Conservation (phyloP, 2,888 invertebrate species). For the Lordiphosa andalusiaca region DNA sequence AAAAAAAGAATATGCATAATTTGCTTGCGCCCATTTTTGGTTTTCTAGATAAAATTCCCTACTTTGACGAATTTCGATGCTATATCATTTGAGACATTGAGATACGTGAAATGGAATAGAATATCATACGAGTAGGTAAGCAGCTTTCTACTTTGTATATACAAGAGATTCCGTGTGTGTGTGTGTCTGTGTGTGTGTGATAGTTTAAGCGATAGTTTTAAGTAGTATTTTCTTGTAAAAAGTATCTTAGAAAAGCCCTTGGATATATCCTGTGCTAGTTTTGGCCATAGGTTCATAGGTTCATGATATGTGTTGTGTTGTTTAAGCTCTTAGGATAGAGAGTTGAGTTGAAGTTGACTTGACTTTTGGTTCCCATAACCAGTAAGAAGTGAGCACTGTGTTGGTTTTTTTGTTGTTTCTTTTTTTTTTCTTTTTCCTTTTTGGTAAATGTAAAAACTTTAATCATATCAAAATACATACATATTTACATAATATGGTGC, state of each 20-base stretch:
- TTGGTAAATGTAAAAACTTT: constrained; percentile 36
- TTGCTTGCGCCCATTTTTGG: neutral
- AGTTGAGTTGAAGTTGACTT: constrained; percentile 34
- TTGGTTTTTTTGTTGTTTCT: neutral
- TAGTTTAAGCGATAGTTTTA: constrained; percentile 33
- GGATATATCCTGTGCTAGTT: constrained; percentile 43
- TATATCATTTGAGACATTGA: constrained; percentile 4
- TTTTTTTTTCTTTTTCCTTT: neutral
- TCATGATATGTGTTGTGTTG: constrained; percentile 43
- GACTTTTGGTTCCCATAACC: constrained; percentile 53
- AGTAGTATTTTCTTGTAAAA: constrained; percentile 57
- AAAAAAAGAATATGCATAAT: too few relatives aligned
- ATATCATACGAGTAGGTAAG: constrained; percentile 16
- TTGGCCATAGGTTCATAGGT: constrained; percentile 46
- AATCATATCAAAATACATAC: constrained; percentile 68
- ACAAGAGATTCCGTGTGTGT: constrained; percentile 40
- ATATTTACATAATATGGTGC: constrained; percentile 57
- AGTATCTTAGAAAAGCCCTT: constrained; percentile 67
- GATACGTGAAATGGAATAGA: too few relatives aligned
- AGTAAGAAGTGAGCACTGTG: constrained; percentile 45
- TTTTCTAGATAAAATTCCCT: constrained; percentile 22
- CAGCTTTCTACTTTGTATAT: constrained; percentile 57
- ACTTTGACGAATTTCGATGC: neutral
- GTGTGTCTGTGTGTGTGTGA: constrained; percentile 14
- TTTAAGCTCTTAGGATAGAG: constrained; percentile 67